Evolutionary conservation across 2,797 vertebrate species (phyloP).

Genomic region (Telmatherina bonti): DNA sequence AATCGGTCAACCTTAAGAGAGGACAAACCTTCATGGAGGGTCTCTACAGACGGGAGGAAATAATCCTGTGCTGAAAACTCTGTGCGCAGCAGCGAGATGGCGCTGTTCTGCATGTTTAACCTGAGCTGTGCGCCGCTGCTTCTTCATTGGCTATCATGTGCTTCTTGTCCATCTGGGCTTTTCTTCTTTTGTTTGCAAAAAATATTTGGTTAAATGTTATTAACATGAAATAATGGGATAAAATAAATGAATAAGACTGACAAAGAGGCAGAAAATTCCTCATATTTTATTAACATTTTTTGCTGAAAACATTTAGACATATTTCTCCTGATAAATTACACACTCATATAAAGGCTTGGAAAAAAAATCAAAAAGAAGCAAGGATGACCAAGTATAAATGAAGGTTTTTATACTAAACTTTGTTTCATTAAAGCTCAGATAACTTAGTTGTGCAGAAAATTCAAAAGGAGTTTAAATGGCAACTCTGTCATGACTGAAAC

Average conservation of each 20-base stretch:
- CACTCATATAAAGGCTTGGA: neutral
- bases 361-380: fast-evolving
- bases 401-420: neutral
- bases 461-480: neutral
- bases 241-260: neutral
- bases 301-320: neutral
- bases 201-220: neutral
- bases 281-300: neutral
- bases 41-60: slow-evolving; percentile 31
- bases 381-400: neutral
- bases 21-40: slow-evolving; percentile 66
- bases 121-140: slow-evolving; percentile 27
- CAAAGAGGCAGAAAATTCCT: neutral
- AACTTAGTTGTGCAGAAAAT: neutral
- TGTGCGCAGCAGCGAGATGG: slow-evolving; percentile 80
- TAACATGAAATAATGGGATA: neutral
- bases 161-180: neutral
- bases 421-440: neutral
- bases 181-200: neutral
- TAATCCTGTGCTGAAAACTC: slow-evolving; percentile 18
- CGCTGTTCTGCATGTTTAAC: slow-evolving; percentile 80
- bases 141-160: neutral
- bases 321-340: neutral
- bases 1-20: slow-evolving; percentile 63
- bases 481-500: neutral